Percentiles rank a stretch among this genome's conserved stretches.
Conservation (phyloP, 2,113 vertebrate species). For the Melanocharis versteri region DNA sequence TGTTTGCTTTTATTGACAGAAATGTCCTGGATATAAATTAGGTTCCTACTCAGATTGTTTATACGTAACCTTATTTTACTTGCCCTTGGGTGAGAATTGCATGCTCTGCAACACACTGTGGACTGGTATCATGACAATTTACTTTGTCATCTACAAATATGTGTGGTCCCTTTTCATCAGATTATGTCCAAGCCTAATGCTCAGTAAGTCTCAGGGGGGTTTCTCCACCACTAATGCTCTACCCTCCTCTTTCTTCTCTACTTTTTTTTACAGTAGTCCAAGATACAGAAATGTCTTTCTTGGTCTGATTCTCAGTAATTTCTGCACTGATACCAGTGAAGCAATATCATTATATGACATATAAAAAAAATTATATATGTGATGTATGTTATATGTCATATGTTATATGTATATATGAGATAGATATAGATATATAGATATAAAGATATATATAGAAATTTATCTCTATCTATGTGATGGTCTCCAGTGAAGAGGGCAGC, state of each 20-base stretch:
- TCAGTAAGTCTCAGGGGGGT: background rate
- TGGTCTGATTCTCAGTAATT: background rate
- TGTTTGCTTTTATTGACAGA: background rate
- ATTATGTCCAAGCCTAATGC: background rate
- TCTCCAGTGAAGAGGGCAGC: background rate
- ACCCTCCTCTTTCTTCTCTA: background rate
- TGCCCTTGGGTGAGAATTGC: background rate
- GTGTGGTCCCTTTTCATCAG: background rate
- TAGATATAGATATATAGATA: background rate
- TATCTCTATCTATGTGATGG: background rate
- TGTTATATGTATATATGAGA: background rate
- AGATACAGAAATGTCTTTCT: background rate
- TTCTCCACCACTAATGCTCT: background rate
- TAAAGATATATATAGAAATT: background rate
- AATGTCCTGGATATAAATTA: background rate
- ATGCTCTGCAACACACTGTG: accelerated
- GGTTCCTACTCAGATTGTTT: background rate
- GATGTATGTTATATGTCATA: too few species aligned
- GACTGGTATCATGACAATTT: background rate
- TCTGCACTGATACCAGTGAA: background rate
- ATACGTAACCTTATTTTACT: background rate
- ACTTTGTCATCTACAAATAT: background rate
- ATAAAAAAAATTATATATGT: too few species aligned
- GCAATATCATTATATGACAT: background rate
- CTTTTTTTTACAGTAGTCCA: background rate